Evolutionary conservation across 2,797 vertebrate genomes (phyloP), one percentile per base, ranked within the genome.

Genomic region (Eptatretus atami): DNA sequence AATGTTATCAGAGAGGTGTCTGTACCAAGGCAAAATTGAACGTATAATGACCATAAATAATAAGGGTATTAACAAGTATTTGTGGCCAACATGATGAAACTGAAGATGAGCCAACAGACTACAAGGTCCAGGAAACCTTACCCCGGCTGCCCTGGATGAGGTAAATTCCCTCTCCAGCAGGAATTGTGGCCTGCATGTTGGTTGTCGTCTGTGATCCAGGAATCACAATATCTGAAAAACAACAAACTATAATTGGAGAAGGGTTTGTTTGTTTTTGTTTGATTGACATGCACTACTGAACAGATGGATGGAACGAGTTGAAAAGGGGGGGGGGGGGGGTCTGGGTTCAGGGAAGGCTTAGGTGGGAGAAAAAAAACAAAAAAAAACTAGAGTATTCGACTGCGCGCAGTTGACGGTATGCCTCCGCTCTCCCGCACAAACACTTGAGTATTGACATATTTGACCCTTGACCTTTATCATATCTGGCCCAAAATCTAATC

Each of bases 131-230:
- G 66, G 13, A 66, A 55, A 15, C 13, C 65, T 73, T 73, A 96
- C 92, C 92, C 85, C 96, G 96, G 1, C 86, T 93, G 67, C 92
- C 92, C 69, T 82, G 78, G 70, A 98, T 98, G 57, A 98, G 80
- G 63, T 96, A 90, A 72, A 98, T 90, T 70, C 84, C 94, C 74
- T 98, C 90, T 0, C 92, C 92, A 65, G 88, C 88, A 66, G 78
- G 82, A 67, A 98, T 98, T 67, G 84, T 79, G 63, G 92, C 90
- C 74, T 95, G 92, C 55, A 90, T 84, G 65, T 96, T 90, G 15
- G 85, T 86, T 64, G 81, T 77, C 68, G 84, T 94, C 71, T 96
- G 87, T 65, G 84, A 79, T 73, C 92, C 90, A 52, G 92, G 92
- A 75, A 98, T 93, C 66, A 98, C 83, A 67, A 98, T 98, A 76